Evolutionary conservation across 2,113 vertebrate genomes (phyloP), one percentile per base, ranked within the genome.

Genomic region (Tympanuchus pallidicinctus): DNA sequence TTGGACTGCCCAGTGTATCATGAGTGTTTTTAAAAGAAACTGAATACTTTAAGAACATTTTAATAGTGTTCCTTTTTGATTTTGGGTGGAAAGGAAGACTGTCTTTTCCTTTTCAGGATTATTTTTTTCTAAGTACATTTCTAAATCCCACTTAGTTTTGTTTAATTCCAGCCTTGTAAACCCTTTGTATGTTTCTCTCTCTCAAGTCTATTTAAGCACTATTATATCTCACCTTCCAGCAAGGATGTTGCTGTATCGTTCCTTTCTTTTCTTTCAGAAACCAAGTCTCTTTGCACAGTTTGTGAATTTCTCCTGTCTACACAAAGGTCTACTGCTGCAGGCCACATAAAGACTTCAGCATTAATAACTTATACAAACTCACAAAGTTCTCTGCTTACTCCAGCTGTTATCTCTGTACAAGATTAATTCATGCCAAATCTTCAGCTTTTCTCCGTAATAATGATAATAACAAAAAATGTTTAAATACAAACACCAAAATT

Each of bases 21-120:
- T 78, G 52, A 92, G 43, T 81, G 66, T 92, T 96, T 91, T 94
- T 91, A 94, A 78, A 94, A 88, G 88, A 96, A 97, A 96, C 79
- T 45, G 90, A 94, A 96, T 96, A 96, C 88, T 95, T 94, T 86
- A 93, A 95, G 93, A 94, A 95, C 47, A 83, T 81, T 95, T 91
- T 86, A 94, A 90, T 89, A 93, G 52, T 56, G 76, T 47, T 94
- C 64, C n/a, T 69, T 93, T 83, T 83, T 81, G 22, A 91, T 88
- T 90, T 88, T 45, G 75, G 54, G 93, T 95, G 86, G 93, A 93
- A 95, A 83, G 48, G 43, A 38, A 84, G 52, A 70, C 50, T 94
- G 43, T 83, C 76, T 83, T 76, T 83, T 88, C 70, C 34, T 92
- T 94, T 93, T 74, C 28, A 60, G 59, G 82, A 89, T 91, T 93